Base-by-base conservation (phyloP, 1,140 invertebrate genomes). In the Dolichoris vasculosae region DNA sequence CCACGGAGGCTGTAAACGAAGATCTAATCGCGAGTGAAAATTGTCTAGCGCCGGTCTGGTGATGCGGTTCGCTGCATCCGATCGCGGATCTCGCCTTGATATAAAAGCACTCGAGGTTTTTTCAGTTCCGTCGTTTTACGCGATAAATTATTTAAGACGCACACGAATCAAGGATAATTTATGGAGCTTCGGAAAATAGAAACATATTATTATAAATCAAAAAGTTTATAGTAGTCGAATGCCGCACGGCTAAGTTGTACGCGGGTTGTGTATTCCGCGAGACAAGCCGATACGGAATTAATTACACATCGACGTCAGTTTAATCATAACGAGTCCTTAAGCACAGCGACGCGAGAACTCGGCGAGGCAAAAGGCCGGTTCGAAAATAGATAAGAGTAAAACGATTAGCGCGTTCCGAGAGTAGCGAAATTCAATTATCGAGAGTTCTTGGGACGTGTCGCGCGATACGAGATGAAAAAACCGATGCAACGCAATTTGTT, bases 401-500 rank as follows among this genome's bases (percentile, higher is more conserved):
- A 11, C 48, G 30, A 78, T 78, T 59, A 63, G 8, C 4, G 48
- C 0, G 0, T 55, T 32, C 32, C n/a, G 7, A 77, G 55, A 63
- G 32, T 30, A 26, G 51, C 3, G 48, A 78, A 83, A 48, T 67
- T 83, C 26, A 67, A 77, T 83, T 83, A 63, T 35, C 4, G 55
- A 59, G 20, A 26, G 23, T 2, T 17, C 48, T 51, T 51, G 11
- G 15, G 51, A 9, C 51, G 8, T 17, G 9, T 55, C 51, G 8
- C 20, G 7, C 11, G n/a, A n/a, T n/a, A n/a, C 30, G 71, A 64
- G 55, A 46, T 71, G 75, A 48, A 83, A 83, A 75, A 82, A 73
- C 55, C 59, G 40, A 83, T 75, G 32, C 23, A 83, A 75, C 1
- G 35, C 75, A 83, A 83, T 83, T 77, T 38, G 32, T 83, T 76